Conservation (phyloP, 2,888 invertebrate genomes). For the Zygaena filipendulae region DNA sequence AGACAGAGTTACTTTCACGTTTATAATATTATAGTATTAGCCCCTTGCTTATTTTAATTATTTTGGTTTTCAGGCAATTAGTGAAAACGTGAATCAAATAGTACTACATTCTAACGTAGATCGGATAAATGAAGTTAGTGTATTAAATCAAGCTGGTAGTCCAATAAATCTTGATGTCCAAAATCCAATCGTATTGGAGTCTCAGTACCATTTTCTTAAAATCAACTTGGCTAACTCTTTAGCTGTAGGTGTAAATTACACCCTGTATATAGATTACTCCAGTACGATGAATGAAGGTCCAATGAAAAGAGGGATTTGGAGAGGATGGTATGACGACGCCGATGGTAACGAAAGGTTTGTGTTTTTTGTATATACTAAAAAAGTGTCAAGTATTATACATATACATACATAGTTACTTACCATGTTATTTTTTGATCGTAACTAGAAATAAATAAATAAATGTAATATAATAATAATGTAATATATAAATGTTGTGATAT, state of each 20-base stretch:
- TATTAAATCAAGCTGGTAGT: slow-evolving; percentile 19
- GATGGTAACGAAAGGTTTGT: slow-evolving; percentile 38
- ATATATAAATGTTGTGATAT: not conserved
- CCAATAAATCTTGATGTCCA: slow-evolving; percentile 19
- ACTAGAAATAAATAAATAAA: not conserved
- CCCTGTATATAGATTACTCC: slow-evolving; percentile 48
- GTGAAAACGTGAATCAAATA: slow-evolving; percentile 38
- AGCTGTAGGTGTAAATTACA: slow-evolving; percentile 32
- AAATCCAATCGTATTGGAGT: slow-evolving; percentile 25
- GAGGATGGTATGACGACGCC: slow-evolving; percentile 45
- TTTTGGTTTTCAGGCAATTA: slow-evolving; percentile 32
- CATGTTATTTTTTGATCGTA: not conserved
- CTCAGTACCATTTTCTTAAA: slow-evolving; percentile 50
- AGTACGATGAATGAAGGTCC: slow-evolving; percentile 63
- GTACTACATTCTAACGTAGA: slow-evolving; percentile 61
- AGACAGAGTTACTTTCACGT: no score
- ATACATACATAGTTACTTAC: not conserved
- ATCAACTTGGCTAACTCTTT: slow-evolving; percentile 36
- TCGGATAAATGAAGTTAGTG: slow-evolving; percentile 25
- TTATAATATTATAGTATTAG: no score
- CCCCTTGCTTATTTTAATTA: no score
- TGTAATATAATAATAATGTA: not conserved
- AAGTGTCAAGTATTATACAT: no score
- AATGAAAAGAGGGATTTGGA: slow-evolving; percentile 57
- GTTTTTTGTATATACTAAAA: no score